A percentile compares a stretch with the other conserved stretches of the same genome.
Conservation (phyloP, 2,797 vertebrate genomes). For the Anguilla anguilla region DNA sequence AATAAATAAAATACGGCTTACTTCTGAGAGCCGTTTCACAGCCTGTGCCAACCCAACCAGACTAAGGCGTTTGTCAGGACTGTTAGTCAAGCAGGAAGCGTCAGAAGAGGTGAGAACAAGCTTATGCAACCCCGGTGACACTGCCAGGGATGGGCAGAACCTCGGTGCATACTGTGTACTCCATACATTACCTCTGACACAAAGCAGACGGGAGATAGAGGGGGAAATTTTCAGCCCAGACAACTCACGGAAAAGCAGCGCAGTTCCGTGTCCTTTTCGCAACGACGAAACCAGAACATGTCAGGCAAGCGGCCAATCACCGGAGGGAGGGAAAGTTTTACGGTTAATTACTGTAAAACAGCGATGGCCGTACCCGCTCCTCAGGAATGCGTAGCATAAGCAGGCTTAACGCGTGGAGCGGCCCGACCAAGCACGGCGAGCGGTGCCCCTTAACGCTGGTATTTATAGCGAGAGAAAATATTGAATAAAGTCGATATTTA, state of each 20-base stretch:
- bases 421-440: too few relatives aligned
- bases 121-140: background rate
- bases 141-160: background rate
- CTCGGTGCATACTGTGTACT: background rate
- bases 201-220: too few relatives aligned
- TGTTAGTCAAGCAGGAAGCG: background rate
- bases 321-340: background rate
- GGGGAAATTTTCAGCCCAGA: background rate
- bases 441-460: background rate
- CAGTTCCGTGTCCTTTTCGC: background rate
- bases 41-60: slow-evolving; percentile 27
- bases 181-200: too few relatives aligned
- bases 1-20: slow-evolving; percentile 32
- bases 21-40: slow-evolving; percentile 42
- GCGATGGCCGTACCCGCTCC: background rate
- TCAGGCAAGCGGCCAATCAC: background rate
- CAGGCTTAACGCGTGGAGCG: too few relatives aligned
- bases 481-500: background rate
- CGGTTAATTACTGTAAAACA: too few relatives aligned
- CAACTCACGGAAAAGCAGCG: background rate
- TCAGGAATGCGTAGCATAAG: too few relatives aligned
- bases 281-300: background rate
- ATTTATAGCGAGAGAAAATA: background rate
- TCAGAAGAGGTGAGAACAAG: background rate
- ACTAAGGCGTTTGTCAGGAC: background rate